phyloP scores from a whole-genome alignment of 2,113 vertebrate species.

The Archilochus colubris region DNA sequence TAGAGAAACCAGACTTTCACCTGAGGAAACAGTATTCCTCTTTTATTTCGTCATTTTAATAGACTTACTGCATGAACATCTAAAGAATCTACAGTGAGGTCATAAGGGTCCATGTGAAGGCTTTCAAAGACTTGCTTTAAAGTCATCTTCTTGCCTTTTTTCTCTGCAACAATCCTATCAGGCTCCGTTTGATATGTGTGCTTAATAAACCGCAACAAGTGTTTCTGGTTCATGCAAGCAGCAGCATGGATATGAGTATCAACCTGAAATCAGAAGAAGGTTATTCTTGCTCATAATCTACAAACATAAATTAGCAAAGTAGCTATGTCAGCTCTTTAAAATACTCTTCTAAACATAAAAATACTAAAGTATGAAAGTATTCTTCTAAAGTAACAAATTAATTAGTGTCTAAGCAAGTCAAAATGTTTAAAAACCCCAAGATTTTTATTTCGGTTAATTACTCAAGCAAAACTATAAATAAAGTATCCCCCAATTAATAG shows the following conservation, averaged over 20 bases:
- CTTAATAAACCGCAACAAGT: constrained; percentile 93
- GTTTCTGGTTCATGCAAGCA: constrained; percentile 98
- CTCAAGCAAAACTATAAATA: background rate
- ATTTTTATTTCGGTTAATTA: background rate
- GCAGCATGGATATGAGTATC: constrained; percentile 98
- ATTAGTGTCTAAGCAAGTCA: background rate
- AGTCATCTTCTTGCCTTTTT: constrained; percentile 83
- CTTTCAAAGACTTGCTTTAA: constrained; percentile 89
- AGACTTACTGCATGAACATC: constrained; percentile 94
- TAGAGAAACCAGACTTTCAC: background rate
- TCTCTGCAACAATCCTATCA: constrained; percentile 86
- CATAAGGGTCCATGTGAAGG: constrained; percentile 94
- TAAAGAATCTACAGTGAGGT: constrained; percentile 97
- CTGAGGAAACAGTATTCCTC: background rate
- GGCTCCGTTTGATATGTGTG: constrained; percentile 88
- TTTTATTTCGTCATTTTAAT: background rate
- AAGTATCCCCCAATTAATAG: background rate
- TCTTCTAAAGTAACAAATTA: background rate
- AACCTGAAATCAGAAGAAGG: constrained; percentile 80
- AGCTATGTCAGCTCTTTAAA: background rate
- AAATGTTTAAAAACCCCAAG: background rate
- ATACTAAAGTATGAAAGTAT: no score
- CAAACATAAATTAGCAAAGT: background rate
- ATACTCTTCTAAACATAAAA: background rate
- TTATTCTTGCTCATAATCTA: background rate